A percentile compares a stretch with the other conserved stretches of the same genome.
Evolutionary conservation across 2,888 invertebrate genomes (phyloP).

Genomic region (Drosophila demipolita): DNA sequence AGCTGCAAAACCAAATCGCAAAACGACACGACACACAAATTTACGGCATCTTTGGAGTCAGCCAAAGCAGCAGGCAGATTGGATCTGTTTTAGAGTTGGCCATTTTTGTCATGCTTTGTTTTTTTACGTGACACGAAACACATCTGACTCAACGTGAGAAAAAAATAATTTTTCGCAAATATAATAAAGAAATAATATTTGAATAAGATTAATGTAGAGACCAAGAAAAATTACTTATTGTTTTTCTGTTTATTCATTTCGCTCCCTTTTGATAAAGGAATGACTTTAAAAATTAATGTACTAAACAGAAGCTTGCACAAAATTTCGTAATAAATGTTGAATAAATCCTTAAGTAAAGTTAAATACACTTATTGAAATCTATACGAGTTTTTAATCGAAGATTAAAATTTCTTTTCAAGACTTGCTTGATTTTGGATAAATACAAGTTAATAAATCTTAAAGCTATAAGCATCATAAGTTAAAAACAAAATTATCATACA

Average conservation of each 20-base stretch:
- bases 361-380: not conserved
- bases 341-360: not conserved
- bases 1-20: slow-evolving; percentile 23
- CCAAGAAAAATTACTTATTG: not conserved
- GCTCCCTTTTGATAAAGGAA: not conserved
- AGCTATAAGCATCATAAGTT: not conserved
- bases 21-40: slow-evolving; percentile 53
- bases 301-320: not conserved
- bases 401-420: not conserved
- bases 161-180: not conserved
- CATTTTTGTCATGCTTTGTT: not conserved
- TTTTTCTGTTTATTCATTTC: not conserved
- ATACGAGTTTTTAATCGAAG: not conserved
- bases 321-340: not conserved
- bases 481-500: not conserved
- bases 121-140: not conserved
- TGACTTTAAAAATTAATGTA: not conserved
- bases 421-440: not conserved
- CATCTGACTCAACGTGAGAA: not conserved
- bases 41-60: slow-evolving; percentile 61
- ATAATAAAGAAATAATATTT: not conserved
- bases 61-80: slow-evolving; percentile 20
- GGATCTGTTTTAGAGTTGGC: slow-evolving; percentile 2
- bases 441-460: not conserved
- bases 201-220: not conserved